Base-by-base conservation (phyloP, 2,888 invertebrate species). In the Scrobipalpa atriplicella region DNA sequence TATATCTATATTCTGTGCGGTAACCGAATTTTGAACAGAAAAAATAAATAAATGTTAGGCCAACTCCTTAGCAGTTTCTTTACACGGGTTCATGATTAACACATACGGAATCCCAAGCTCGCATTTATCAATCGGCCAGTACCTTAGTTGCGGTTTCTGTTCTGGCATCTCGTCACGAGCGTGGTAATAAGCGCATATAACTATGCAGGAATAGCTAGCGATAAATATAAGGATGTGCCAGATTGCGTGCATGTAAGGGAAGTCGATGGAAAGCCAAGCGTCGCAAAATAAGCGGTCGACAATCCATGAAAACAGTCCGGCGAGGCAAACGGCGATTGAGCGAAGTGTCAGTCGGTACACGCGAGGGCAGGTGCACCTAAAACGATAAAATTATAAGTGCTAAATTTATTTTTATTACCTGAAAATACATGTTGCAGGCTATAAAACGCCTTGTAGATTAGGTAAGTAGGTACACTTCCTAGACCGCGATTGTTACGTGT, bases 151-250 rank as follows among this genome's bases (percentile, higher is more conserved):
- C 0, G 96, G 95, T 65, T 94, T 94, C 72, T 95, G 94, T 65
- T 96, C 95, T 0, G 96, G 96, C 68, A 94, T 92, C 78, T 96
- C 96, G 62, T 95, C 95, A 65, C 93, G 92, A 0, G 96, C 96
- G 75, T 95, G 95, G 81, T 97, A 96, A 81, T 96, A 97, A 0
- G 97, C 96, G 78, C 95, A 96, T 0, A 97, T 92, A 7, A 97
- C 96, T 18, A 96, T 93, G 13, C 95, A 95, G 6, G 96, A 95
- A 76, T 97, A 97, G 41, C 95, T 94, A 0, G 96, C 95, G 63
- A 97, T 95, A 78, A 96, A 96, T 72, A 96, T 96, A 65, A 97
- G 94, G 13, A 97, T 89, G 82, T 97, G 97, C 97, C 97, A 97
- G 18, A 96, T 92, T 11, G 96, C 96, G 82, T 97, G 97, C 78